Evolutionary conservation across 2,113 vertebrate species (phyloP).

Genomic region (Euleptes europaea): DNA sequence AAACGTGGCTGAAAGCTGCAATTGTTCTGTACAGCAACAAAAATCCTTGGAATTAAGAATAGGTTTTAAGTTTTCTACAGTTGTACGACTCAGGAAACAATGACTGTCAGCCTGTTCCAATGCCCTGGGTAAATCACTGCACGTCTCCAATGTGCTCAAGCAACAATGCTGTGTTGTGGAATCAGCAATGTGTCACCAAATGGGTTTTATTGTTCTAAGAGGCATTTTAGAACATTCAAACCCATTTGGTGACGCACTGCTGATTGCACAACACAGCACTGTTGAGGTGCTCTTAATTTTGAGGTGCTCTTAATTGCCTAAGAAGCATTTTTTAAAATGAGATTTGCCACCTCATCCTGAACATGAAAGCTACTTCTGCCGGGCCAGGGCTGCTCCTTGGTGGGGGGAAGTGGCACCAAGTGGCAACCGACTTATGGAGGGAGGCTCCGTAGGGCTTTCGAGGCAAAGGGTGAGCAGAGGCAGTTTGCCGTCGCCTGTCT

Average conservation of each 20-base stretch:
- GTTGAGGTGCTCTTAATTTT: too few species aligned
- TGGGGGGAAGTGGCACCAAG: too few species aligned
- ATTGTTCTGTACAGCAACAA: neutral
- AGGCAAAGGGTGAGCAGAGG: too few species aligned
- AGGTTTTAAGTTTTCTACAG: neutral
- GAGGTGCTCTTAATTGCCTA: neutral
- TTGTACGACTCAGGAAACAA: neutral
- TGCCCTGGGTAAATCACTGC: neutral
- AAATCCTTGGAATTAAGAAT: neutral
- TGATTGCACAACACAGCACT: too few species aligned
- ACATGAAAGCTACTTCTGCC: neutral
- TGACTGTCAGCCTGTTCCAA: neutral
- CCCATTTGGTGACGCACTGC: too few species aligned
- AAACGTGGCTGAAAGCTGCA: neutral
- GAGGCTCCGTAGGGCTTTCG: too few species aligned
- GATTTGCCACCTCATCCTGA: neutral
- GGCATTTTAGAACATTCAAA: too few species aligned
- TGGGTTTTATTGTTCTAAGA: neutral
- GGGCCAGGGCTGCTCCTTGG: too few species aligned
- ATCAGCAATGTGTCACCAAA: too few species aligned
- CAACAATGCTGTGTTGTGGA: neutral
- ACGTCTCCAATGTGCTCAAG: neutral
- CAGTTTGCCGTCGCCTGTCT: too few species aligned
- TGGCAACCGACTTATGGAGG: too few species aligned
- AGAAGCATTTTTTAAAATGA: neutral